Conservation (phyloP, 2,113 vertebrate genomes). For the Platanista minor region DNA sequence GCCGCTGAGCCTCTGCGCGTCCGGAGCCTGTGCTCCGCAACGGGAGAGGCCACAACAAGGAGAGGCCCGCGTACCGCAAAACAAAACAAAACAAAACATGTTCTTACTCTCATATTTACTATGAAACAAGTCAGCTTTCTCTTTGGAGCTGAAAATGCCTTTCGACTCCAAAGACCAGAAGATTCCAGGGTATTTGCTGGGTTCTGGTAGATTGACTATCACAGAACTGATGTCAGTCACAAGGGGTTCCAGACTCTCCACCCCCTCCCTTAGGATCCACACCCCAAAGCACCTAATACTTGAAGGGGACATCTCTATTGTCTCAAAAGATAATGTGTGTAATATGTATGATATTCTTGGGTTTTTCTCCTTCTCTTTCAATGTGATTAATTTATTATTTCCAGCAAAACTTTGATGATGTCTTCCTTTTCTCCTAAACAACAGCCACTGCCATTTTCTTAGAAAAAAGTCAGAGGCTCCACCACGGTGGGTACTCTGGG, state of each 20-base stretch:
- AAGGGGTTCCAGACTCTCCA: neutral
- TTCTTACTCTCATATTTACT: neutral
- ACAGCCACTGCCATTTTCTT: neutral
- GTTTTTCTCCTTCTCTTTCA: neutral
- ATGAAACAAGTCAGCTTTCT: neutral
- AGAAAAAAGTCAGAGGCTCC: neutral
- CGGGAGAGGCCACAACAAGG: too few relatives aligned
- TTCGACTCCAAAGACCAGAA: neutral
- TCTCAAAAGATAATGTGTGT: neutral
- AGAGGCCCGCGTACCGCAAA: too few relatives aligned
- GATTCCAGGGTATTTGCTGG: neutral
- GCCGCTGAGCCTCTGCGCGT: too few relatives aligned
- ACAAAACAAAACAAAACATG: too few relatives aligned
- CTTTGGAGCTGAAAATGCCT: neutral
- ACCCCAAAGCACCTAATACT: neutral
- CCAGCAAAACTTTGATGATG: neutral
- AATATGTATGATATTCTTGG: too few relatives aligned
- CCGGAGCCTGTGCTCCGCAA: too few relatives aligned
- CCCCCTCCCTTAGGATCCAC: neutral
- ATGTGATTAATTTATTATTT: neutral
- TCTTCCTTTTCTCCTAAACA: neutral
- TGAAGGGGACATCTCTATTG: neutral
- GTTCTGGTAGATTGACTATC: too few relatives aligned
- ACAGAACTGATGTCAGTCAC: too few relatives aligned
- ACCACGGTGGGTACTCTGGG: accelerated